phyloP scores from a whole-genome alignment of 2,113 vertebrate genomes.

The Carassius auratus region DNA sequence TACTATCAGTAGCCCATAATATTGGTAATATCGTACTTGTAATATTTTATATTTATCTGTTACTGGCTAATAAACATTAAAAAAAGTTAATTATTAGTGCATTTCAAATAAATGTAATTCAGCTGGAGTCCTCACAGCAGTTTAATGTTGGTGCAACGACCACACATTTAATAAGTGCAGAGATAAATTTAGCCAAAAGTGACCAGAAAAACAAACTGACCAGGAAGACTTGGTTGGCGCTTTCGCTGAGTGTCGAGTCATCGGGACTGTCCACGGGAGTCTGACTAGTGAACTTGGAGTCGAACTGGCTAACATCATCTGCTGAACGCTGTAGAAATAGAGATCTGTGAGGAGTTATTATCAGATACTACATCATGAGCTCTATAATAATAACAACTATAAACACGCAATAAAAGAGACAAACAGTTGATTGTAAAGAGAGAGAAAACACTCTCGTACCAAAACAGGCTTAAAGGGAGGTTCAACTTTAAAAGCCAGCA shows the following conservation, averaged over 20 bases:
- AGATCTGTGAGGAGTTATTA: background rate
- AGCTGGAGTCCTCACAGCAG: background rate
- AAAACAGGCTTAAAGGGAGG: constrained; percentile 94
- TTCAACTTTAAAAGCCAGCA: constrained; percentile 91
- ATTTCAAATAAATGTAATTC: background rate
- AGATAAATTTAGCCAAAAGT: constrained; percentile 29
- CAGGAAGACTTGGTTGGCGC: constrained; percentile 98
- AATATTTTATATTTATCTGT: background rate
- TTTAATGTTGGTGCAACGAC: background rate
- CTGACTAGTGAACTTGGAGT: constrained; percentile 98
- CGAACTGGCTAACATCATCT: constrained; percentile 97
- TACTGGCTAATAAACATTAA: background rate
- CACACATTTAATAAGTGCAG: background rate
- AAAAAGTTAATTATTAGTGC: background rate
- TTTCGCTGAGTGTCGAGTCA: constrained; percentile 96
- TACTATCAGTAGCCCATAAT: background rate
- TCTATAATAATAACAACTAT: no score
- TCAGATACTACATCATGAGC: background rate
- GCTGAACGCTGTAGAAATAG: constrained; percentile 86
- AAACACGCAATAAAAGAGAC: background rate
- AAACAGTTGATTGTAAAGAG: constrained; percentile 27
- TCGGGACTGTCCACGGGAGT: constrained; percentile 96
- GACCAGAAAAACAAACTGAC: constrained; percentile 71
- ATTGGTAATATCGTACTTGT: background rate
- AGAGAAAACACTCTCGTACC: constrained; percentile 73